Percentiles rank a stretch among this genome's conserved stretches.
phyloP scores from a whole-genome alignment of 2,113 vertebrate genomes.

The Myrmophylax atrothorax region DNA sequence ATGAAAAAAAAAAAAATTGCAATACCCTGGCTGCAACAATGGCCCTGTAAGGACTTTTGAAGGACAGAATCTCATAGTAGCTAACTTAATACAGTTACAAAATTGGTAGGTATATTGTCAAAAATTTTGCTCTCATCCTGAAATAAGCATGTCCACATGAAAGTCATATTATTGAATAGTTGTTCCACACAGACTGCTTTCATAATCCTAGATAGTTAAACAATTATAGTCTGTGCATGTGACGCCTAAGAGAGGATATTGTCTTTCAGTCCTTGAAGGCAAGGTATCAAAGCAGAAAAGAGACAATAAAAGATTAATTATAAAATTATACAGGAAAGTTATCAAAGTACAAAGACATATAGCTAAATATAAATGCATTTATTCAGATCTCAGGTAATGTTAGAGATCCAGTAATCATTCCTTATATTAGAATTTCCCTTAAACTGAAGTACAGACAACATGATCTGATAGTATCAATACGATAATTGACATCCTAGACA shows the following conservation, averaged over 20 bases:
- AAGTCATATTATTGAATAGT: not conserved
- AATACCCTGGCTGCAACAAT: not conserved
- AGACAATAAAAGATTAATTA: not conserved
- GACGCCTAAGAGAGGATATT: not conserved
- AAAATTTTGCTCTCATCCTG: not conserved
- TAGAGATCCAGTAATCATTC: not conserved
- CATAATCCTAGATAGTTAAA: not conserved
- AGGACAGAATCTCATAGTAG: not conserved
- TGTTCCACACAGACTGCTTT: not conserved
- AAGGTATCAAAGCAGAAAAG: not conserved
- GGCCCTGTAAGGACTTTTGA: not conserved
- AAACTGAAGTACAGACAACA: not conserved
- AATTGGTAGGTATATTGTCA: not conserved
- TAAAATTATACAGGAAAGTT: not conserved
- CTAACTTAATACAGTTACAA: not conserved
- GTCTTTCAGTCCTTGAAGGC: not conserved
- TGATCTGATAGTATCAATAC: not conserved
- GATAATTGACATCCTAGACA: not conserved
- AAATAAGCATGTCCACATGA: not conserved
- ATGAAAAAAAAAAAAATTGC: not conserved
- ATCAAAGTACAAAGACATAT: not conserved
- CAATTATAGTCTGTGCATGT: not conserved
- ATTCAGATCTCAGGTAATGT: not conserved
- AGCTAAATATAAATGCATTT: not conserved
- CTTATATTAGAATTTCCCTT: not conserved